Evolutionary conservation across 2,888 invertebrate species (phyloP).

Genomic region (Hirtodrosophila trivittata): DNA sequence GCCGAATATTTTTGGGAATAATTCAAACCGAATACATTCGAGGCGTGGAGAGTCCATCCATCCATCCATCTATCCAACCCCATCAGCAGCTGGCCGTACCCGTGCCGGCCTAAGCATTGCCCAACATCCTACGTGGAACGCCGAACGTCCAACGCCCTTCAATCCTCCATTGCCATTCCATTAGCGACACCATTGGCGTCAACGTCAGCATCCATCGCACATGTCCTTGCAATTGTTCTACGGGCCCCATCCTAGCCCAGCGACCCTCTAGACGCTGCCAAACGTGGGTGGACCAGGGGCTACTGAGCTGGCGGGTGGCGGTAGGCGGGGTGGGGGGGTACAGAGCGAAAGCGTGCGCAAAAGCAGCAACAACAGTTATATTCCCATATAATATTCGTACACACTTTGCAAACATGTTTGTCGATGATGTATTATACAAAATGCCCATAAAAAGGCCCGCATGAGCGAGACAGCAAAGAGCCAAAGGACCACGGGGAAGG

Average conservation of each 20-base stretch:
- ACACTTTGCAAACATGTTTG: constrained; percentile 82
- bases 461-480: constrained; percentile 72
- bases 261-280: constrained; percentile 8
- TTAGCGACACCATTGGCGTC: constrained; percentile 80
- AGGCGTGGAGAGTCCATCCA: constrained; percentile 30
- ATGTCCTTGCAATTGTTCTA: constrained; percentile 82
- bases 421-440: constrained; percentile 83
- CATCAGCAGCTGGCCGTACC: constrained; percentile 58
- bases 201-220: constrained; percentile 80
- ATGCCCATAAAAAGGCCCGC: constrained; percentile 81
- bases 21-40: constrained; percentile 78
- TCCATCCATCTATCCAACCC: constrained; percentile 57
- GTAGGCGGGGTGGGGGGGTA: constrained; percentile 11
- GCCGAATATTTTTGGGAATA: constrained; percentile 71
- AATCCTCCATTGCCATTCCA: constrained; percentile 66
- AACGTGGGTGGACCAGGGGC: background rate
- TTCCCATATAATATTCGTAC: constrained; percentile 82
- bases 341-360: constrained; percentile 71
- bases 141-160: constrained; percentile 23
- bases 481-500: constrained; percentile 3
- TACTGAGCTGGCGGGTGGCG: background rate
- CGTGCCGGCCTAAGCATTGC: constrained; percentile 25
- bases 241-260: constrained; percentile 12
- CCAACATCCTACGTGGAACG: too few relatives aligned
- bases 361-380: constrained; percentile 75